Conservation (phyloP, 2,113 vertebrate species). For the Sardina pilchardus region DNA sequence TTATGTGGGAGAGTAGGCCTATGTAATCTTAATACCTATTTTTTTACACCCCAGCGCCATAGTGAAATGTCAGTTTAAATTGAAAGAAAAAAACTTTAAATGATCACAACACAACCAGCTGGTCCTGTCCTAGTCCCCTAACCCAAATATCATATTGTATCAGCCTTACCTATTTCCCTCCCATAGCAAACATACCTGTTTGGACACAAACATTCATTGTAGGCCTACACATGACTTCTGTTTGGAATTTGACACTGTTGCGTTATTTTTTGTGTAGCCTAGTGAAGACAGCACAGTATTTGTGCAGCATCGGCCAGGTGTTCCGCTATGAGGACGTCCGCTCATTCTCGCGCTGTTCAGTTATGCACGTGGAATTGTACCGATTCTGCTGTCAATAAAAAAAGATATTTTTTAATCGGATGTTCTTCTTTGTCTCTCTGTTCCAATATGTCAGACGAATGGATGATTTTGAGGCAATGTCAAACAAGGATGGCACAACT, state of each 20-base stretch:
- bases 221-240: neutral
- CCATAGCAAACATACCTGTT: neutral
- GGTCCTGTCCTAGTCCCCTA: neutral
- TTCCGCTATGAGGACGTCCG: neutral
- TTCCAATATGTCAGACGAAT: neutral
- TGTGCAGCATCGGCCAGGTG: neutral
- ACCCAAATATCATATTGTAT: neutral
- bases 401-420: neutral
- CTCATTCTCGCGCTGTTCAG: neutral
- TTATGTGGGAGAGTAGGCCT: neutral
- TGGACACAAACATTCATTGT: neutral
- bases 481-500: neutral
- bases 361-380: conserved; percentile 16
- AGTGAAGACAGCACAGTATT: neutral
- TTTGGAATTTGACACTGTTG: neutral
- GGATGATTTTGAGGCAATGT: neutral
- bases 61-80: neutral
- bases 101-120: neutral
- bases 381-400: conserved; percentile 2
- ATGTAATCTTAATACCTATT: neutral
- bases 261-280: neutral
- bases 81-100: neutral
- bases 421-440: neutral
- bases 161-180: neutral
- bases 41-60: neutral